Percentiles rank a stretch among this genome's conserved stretches.
These are phyloP conservation scores for Diorhabda sublineata DNA, from an alignment of 1,140 invertebrate genomes.

Conservation along the genomic window DNA sequence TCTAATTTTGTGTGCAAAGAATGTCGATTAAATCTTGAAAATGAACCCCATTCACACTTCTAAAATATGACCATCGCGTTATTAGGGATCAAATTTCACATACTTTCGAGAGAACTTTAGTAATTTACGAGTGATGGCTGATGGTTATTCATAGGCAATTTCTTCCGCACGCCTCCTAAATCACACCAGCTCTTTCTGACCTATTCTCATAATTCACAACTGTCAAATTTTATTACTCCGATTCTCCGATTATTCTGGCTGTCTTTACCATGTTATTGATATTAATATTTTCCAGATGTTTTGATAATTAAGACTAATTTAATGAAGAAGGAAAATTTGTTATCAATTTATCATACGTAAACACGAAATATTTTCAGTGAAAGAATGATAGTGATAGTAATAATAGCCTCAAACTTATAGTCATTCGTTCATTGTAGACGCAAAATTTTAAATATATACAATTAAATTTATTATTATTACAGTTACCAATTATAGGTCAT, in stretches of 20 bases:
- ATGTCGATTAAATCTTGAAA: constrained; percentile 3
- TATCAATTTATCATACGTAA: too few species aligned
- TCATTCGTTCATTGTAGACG: too few species aligned
- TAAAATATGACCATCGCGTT: not conserved
- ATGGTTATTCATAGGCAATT: constrained; percentile 2
- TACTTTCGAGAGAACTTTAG: not conserved
- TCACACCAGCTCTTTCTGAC: constrained; percentile 1
- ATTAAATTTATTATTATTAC: too few species aligned
- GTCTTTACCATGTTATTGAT: not conserved
- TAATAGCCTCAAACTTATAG: too few species aligned
- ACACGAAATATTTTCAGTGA: too few species aligned
- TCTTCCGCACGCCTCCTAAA: not conserved
- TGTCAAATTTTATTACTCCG: not conserved
- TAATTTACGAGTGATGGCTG: constrained; percentile 2
- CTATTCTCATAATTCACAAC: not conserved
- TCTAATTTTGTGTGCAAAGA: not conserved
- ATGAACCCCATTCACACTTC: not conserved
- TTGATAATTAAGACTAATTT: not conserved
- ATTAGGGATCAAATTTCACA: constrained; percentile 2
- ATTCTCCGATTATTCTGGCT: not conserved
- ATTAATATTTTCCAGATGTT: not conserved
- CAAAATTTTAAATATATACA: too few species aligned
- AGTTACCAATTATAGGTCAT: too few species aligned
- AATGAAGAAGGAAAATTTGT: too few species aligned
- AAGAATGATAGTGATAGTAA: too few species aligned